phyloP scores from a whole-genome alignment of 2,888 invertebrate genomes.

The Cryptocephalus moraei region DNA sequence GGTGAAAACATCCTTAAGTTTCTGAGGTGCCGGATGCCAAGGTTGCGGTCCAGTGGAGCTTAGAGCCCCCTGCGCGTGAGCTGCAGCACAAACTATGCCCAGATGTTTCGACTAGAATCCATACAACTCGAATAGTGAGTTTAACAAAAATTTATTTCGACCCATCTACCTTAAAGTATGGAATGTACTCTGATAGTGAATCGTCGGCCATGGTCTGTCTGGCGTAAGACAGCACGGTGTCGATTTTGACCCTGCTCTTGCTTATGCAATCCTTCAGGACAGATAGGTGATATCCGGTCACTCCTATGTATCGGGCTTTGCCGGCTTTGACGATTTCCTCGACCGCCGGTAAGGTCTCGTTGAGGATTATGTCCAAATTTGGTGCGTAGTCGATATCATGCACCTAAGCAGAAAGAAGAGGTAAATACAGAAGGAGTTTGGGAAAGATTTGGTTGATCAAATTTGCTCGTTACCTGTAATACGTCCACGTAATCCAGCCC shows the following conservation, averaged over 20 bases:
- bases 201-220: constrained; percentile 74
- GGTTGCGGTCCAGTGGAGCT: constrained; percentile 60
- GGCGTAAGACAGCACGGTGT: constrained; percentile 66
- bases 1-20: constrained; percentile 50
- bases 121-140: background rate
- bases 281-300: constrained; percentile 78
- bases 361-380: constrained; percentile 60
- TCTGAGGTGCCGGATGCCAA: constrained; percentile 72
- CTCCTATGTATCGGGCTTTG: constrained; percentile 69
- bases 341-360: constrained; percentile 78
- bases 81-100: constrained; percentile 76
- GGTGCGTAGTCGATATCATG: constrained; percentile 87
- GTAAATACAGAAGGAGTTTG: too few species aligned
- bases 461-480: constrained; percentile 58
- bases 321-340: constrained; percentile 62
- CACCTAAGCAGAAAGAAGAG: constrained; percentile 46
- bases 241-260: constrained; percentile 47
- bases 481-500: constrained; percentile 78
- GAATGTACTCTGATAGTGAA: constrained; percentile 59
- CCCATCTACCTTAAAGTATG: constrained; percentile 59
- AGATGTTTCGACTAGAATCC: constrained; percentile 47
- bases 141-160: background rate
- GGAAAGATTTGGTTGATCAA: background rate
- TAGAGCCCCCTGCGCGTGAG: constrained; percentile 73
- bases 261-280: constrained; percentile 65